These are phyloP conservation scores for Pipistrellus nathusii DNA, from an alignment of 2,797 vertebrate species.

Conservation along the genomic window DNA sequence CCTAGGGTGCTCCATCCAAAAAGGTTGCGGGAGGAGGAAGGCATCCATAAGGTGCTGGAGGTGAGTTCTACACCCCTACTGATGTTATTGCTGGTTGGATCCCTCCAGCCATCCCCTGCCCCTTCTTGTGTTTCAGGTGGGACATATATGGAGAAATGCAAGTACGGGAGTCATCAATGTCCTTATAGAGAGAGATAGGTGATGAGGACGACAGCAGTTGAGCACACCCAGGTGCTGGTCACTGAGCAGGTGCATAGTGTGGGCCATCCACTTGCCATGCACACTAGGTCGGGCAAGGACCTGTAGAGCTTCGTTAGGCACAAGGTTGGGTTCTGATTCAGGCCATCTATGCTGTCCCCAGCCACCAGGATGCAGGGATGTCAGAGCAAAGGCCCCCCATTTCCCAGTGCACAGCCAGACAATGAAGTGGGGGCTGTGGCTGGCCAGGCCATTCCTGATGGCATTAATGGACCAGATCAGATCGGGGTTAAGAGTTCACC, in stretches of 20 bases:
- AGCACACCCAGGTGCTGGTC: conserved; percentile 93
- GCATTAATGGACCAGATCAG: conserved; percentile 94
- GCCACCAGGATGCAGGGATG: conserved; percentile 95
- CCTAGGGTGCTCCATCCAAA: conserved; percentile 86
- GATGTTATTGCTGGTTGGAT: conserved; percentile 88
- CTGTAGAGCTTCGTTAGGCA: conserved; percentile 93
- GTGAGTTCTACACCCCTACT: conserved; percentile 92
- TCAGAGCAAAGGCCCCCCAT: conserved; percentile 96
- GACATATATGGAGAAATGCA: not conserved
- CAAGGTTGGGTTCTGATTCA: conserved; percentile 95
- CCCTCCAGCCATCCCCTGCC: conserved; percentile 88
- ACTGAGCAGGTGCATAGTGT: conserved; percentile 94
- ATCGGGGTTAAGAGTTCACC: conserved; percentile 95
- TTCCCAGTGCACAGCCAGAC: conserved; percentile 94
- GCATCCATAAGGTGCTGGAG: conserved; percentile 94
- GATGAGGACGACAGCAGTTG: not conserved
- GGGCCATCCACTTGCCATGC: conserved; percentile 96
- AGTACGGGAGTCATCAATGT: not conserved
- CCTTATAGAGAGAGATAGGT: not conserved
- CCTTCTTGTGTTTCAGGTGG: conserved; percentile 86
- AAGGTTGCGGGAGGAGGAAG: conserved; percentile 94
- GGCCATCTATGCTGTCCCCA: conserved; percentile 96
- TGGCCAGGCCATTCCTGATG: conserved; percentile 93
- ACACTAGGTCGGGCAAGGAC: conserved; percentile 94
- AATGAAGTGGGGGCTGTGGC: conserved; percentile 96